Conservation (phyloP, 2,888 invertebrate species). For the Lypha dubia region DNA sequence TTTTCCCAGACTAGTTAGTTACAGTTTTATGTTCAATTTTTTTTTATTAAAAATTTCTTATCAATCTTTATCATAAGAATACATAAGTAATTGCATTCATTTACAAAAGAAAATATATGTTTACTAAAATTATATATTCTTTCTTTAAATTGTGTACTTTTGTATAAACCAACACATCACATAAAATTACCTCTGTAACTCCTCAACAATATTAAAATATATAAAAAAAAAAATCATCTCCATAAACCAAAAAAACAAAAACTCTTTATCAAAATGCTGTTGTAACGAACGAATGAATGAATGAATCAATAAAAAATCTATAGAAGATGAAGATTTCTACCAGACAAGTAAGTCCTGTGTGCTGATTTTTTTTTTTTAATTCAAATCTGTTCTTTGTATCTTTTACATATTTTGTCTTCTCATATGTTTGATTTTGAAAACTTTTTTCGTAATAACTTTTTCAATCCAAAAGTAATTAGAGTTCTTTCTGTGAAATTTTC, state of each 20-base stretch:
- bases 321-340: slow-evolving; percentile 86
- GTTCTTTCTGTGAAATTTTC: slow-evolving; percentile 33
- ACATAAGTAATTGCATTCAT: slow-evolving; percentile 45
- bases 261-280: slow-evolving; percentile 64
- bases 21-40: too few relatives aligned
- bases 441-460: slow-evolving; percentile 30
- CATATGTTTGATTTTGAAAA: slow-evolving; percentile 19
- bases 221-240: slow-evolving; percentile 64
- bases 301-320: slow-evolving; percentile 73
- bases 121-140: slow-evolving; percentile 62
- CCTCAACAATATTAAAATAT: slow-evolving; percentile 49
- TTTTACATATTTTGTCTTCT: slow-evolving; percentile 38
- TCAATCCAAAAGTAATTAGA: slow-evolving; percentile 52
- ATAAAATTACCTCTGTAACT: slow-evolving; percentile 57
- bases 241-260: slow-evolving; percentile 64
- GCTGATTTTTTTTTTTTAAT: slow-evolving; percentile 46
- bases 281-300: slow-evolving; percentile 62
- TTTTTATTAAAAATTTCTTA: slow-evolving; percentile 3
- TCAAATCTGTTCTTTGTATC: slow-evolving; percentile 39
- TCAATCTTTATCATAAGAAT: slow-evolving; percentile 29
- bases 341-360: slow-evolving; percentile 86
- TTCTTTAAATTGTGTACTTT: slow-evolving; percentile 70
- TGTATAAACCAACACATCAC: slow-evolving; percentile 57
- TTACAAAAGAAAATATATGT: slow-evolving; percentile 25
- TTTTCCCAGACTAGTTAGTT: neutral